These are phyloP conservation scores for Micromussa lordhowensis DNA, from an alignment of 92 coral and sea anemone genomes.

Conservation along the genomic window DNA sequence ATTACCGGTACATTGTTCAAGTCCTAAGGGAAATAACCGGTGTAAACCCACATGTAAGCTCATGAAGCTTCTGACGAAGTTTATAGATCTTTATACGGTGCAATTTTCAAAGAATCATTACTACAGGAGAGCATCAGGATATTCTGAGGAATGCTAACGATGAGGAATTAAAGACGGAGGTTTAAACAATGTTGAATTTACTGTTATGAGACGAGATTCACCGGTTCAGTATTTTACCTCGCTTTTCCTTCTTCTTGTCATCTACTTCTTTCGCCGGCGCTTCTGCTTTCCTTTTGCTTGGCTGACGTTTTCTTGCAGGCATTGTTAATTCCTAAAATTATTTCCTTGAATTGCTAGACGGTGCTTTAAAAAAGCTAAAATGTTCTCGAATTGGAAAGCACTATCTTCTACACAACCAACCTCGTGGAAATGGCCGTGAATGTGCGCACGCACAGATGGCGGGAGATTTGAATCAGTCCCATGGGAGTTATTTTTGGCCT, in stretches of 20 bases:
- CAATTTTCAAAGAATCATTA: too few relatives aligned
- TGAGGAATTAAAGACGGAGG: neutral
- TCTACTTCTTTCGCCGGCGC: conserved; percentile 43
- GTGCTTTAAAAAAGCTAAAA: neutral
- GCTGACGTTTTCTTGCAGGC: conserved; percentile 86
- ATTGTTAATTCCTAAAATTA: conserved; percentile 24
- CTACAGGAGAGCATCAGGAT: too few relatives aligned
- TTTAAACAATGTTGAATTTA: neutral
- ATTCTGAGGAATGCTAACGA: neutral
- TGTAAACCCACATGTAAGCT: neutral
- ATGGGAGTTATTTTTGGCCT: neutral
- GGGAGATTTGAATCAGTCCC: conserved; percentile 34
- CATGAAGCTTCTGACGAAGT: neutral
- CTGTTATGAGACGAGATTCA: too few relatives aligned
- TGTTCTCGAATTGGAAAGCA: neutral
- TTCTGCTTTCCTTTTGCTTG: conserved; percentile 76
- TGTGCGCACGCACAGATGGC: conserved; percentile 41
- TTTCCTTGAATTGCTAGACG: too few relatives aligned
- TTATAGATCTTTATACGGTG: too few relatives aligned
- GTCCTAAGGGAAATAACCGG: neutral
- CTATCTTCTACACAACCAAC: neutral
- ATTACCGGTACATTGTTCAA: neutral
- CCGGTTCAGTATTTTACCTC: conserved; percentile 24
- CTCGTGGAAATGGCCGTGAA: conserved; percentile 25
- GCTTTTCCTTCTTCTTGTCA: conserved; percentile 70